Base-by-base conservation (phyloP, 2,888 invertebrate genomes). In the Melieria picta region DNA sequence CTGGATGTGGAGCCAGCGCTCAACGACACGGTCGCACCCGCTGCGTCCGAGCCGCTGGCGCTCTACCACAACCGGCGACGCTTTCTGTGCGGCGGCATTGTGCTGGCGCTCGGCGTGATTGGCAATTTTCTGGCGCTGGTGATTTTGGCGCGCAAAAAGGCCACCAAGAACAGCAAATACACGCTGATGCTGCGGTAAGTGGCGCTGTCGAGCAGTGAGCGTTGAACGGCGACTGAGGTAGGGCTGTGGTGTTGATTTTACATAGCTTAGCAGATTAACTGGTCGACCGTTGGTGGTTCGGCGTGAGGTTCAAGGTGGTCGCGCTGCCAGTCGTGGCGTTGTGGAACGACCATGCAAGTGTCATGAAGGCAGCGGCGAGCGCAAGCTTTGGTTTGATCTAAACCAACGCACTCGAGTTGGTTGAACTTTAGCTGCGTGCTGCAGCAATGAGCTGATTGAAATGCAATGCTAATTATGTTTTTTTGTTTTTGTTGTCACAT, bases 91-190 rank as follows among this genome's bases (percentile, higher is more conserved):
- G 74, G 78, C 89, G 72, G 90, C 89, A 77, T 93, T 92, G 80
- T 83, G 45, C 79, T 84, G 76, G 83, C 89, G 4, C 85, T 92
- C 16, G 94, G 94, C 2, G 91, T 93, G 50, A 78, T 92, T 45
- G 95, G 94, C 5, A 95, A 95, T 81, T 88, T 91, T 9, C 89
- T 92, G n/a, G 95, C 95, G 6, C 89, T 96, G 66, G 87, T 92
- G 67, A 93, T 93, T 76, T 88, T 96, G 79, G 89, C 92, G 79
- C 89, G 90, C 74, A 92, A 93, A 85, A 89, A 91, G 77, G 90
- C 91, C 81, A 90, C 92, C 56, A 89, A 94, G 80, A 95, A 95
- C 83, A 90, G 92, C 76, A 94, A 94, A 84, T 94, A 95, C 86
- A 89, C 94, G 78, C 87, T 95, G 80, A 91, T 95, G 90, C 79